phyloP scores from a whole-genome alignment of 2,797 vertebrate species.

The Aplochiton taeniatus region DNA sequence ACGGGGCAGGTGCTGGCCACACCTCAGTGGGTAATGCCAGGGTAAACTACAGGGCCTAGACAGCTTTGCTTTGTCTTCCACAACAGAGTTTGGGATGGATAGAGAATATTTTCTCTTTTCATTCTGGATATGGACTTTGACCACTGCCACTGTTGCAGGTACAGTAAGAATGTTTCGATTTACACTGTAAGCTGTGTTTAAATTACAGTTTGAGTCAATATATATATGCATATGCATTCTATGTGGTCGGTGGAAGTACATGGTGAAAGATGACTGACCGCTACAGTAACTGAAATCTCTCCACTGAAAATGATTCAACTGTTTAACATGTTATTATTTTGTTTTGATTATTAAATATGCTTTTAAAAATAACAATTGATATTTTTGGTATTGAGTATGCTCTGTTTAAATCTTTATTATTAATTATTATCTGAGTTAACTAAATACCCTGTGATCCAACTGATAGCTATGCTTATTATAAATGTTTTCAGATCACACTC shows the following conservation, averaged over 20 bases:
- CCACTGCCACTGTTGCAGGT: slow-evolving; percentile 60
- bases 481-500: neutral
- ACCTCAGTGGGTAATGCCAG: slow-evolving; percentile 16
- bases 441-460: neutral
- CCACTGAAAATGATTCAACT: too few relatives aligned
- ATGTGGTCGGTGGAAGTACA: too few relatives aligned
- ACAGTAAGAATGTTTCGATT: slow-evolving; percentile 18
- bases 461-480: neutral
- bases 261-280: too few relatives aligned
- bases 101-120: slow-evolving; percentile 25
- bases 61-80: slow-evolving; percentile 19
- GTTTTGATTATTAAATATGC: too few relatives aligned
- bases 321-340: too few relatives aligned
- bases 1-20: slow-evolving; percentile 20
- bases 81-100: slow-evolving; percentile 49
- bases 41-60: slow-evolving; percentile 4
- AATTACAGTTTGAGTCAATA: neutral
- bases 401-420: neutral
- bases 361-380: too few relatives aligned
- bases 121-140: slow-evolving; percentile 40
- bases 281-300: too few relatives aligned
- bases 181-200: neutral
- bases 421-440: neutral
- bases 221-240: neutral
- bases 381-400: neutral